phyloP scores from a whole-genome alignment of 2,888 invertebrate genomes.

The Nomada fabriciana region DNA sequence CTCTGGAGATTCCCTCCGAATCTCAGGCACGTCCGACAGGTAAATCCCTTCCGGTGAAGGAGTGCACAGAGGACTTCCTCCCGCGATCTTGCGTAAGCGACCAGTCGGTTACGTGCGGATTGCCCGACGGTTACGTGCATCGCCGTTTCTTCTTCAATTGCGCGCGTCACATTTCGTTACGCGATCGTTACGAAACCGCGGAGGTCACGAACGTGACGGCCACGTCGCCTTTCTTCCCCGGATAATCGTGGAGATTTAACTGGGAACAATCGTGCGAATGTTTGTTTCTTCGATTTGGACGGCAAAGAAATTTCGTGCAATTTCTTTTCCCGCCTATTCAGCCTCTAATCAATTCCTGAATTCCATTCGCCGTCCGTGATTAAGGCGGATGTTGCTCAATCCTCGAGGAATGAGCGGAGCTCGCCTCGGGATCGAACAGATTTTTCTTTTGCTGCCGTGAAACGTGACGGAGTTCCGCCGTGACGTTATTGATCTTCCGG shows the following conservation, averaged over 20 bases:
- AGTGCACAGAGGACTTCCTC: constrained; percentile 23
- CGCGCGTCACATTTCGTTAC: constrained; percentile 53
- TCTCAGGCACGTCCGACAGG: constrained; percentile 17
- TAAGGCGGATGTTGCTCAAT: neutral
- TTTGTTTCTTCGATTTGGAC: neutral
- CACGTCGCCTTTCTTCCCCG: no score
- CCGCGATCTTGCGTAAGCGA: constrained; percentile 35
- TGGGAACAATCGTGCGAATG: neutral
- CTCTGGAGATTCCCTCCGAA: neutral
- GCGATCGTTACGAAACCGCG: constrained; percentile 57
- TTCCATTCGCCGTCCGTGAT: no score
- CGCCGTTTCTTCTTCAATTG: constrained; percentile 34
- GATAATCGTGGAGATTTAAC: neutral
- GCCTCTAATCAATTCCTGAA: no score
- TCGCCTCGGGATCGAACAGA: neutral
- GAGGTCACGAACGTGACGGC: constrained; percentile 45
- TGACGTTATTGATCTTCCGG: constrained; percentile 65
- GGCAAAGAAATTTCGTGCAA: neutral
- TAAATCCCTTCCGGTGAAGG: neutral
- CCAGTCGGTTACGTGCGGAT: constrained; percentile 46
- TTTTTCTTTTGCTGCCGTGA: constrained; percentile 4
- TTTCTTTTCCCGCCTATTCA: no score
- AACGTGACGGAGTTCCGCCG: constrained; percentile 22
- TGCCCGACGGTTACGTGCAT: constrained; percentile 33
- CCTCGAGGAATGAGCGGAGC: neutral